Base-by-base conservation (phyloP, 2,888 invertebrate genomes). In the Phengaris alcon region DNA sequence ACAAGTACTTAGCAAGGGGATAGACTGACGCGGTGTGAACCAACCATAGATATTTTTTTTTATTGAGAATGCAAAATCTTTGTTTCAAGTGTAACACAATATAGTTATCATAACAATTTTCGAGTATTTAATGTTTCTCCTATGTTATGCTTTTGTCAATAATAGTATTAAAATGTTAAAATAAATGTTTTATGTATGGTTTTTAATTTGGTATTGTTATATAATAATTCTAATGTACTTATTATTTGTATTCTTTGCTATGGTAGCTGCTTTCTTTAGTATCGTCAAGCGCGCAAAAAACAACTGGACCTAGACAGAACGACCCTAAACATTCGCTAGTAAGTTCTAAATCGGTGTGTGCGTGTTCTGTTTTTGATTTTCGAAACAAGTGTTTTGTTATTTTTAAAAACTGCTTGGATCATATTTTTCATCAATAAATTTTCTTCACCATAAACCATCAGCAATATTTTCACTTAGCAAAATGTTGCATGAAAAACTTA, bases 211-310 rank as follows among this genome's bases (percentile, higher is more conserved):
- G 35, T 64, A 22, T 74, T n/a, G 13, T 3, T 72, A 52, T 55
- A 51, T 55, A 52, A 75, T 74, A 59, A 68, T 69, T 74, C 75
- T 78, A 76, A 68, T 77, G 75, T 35, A 35, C 35, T 35, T 77
- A 76, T 77, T 78, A 77, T 77, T 77, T 77, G 59, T 68, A 73
- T 73, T 69, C 68, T 57, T 75, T 68, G 80, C 80, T 64, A 78
- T 85, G 86, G 79, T 88, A 93, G 93, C 90, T 93, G 86, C 88
- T 89, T 85, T 77, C 89, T 68, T 86, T 91, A 89, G 91, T 89
- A 59, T 86, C 90, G 51, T 79, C 90, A 82, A 90, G 85, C 82
- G 86, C 85, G 59, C 81, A 83, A 83, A 87, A 81, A 85, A 87
- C 82, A 84, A 84, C 81, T 79, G 83, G 81, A 74, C 84, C 81